Percentiles rank a stretch among this genome's conserved stretches.
These are phyloP conservation scores for Ophonus ardosiacus DNA, from an alignment of 2,888 invertebrate genomes.

Conservation along the genomic window DNA sequence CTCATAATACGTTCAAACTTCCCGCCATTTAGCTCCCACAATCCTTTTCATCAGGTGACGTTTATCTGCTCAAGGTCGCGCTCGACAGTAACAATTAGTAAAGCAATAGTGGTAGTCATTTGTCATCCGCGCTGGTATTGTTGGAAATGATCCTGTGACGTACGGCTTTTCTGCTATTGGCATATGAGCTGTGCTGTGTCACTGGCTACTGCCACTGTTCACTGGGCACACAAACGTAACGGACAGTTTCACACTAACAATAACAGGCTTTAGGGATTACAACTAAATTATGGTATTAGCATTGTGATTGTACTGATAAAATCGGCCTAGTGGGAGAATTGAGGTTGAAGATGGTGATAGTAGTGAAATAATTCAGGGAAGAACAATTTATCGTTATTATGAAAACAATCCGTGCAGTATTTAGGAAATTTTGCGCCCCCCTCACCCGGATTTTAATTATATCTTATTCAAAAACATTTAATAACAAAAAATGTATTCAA, in stretches of 20 bases:
- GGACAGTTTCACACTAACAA: constrained; percentile 49
- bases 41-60: neutral
- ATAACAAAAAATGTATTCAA: too few species aligned
- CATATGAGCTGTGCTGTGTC: constrained; percentile 45
- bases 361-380: neutral
- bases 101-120: constrained; percentile 23
- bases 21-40: neutral
- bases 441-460: too few species aligned
- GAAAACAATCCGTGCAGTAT: too few species aligned
- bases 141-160: constrained; percentile 45
- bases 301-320: constrained; percentile 35
- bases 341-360: neutral
- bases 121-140: constrained; percentile 41
- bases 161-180: constrained; percentile 57
- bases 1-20: too few species aligned
- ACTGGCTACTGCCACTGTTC: neutral
- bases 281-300: constrained; percentile 43
- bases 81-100: constrained; percentile 37
- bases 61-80: constrained; percentile 9
- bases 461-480: too few species aligned
- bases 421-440: too few species aligned
- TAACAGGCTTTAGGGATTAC: constrained; percentile 41
- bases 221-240: constrained; percentile 13
- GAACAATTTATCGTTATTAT: neutral
- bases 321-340: constrained; percentile 14